Percentiles rank a stretch among this genome's conserved stretches.
Evolutionary conservation across 1,140 invertebrate species (phyloP).

Genomic region (Lordiphosa mommai): DNA sequence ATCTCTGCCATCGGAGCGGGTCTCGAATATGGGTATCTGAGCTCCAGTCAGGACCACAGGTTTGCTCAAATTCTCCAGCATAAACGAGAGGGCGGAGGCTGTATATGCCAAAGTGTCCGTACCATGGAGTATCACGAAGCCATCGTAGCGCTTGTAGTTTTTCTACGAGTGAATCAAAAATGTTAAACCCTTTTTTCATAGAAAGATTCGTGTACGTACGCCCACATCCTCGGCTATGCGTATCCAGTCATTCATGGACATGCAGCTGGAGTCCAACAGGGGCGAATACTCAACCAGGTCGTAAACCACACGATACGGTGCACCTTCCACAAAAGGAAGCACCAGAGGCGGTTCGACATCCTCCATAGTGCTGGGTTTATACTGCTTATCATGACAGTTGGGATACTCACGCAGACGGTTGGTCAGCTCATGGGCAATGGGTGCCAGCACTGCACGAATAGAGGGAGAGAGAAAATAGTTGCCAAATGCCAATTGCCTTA

Average conservation of each 20-base stretch:
- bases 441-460: constrained; percentile 81
- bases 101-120: constrained; percentile 98
- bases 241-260: constrained; percentile 94
- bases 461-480: not conserved
- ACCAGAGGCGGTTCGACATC: constrained; percentile 81
- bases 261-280: constrained; percentile 94
- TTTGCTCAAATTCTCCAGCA: constrained; percentile 96
- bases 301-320: constrained; percentile 84
- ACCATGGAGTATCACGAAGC: constrained; percentile 97
- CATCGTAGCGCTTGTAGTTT: constrained; percentile 90
- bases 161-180: constrained; percentile 84
- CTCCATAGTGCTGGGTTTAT: constrained; percentile 80
- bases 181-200: too few species aligned
- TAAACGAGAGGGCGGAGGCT: constrained; percentile 96
- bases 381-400: constrained; percentile 86
- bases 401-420: constrained; percentile 83
- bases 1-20: constrained; percentile 92
- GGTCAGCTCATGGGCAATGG: constrained; percentile 82
- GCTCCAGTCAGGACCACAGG: constrained; percentile 94
- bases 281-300: constrained; percentile 91
- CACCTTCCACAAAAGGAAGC: constrained; percentile 81
- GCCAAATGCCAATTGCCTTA: not conserved
- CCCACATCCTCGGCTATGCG: constrained; percentile 92
- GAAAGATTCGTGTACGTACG: constrained; percentile 81
- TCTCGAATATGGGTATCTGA: constrained; percentile 94